A percentile compares a stretch with the other conserved stretches of the same genome.
These are phyloP conservation scores for Percina caprodes DNA, from an alignment of 2,113 vertebrate genomes.

Conservation along the genomic window DNA sequence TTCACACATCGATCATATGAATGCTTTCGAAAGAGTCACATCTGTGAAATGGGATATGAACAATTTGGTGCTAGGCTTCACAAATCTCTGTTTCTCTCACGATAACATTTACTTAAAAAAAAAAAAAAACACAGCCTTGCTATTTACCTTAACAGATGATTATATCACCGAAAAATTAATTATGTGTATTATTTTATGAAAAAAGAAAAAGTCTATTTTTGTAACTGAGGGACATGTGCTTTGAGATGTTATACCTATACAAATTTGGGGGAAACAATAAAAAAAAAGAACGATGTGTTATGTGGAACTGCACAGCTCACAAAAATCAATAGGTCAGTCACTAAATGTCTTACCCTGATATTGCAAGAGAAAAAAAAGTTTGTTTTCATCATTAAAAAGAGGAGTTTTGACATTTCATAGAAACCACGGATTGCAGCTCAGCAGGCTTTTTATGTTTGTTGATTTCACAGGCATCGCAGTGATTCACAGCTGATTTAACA, in stretches of 20 bases:
- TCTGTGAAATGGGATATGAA: constrained; percentile 37
- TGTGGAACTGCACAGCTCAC: constrained; percentile 65
- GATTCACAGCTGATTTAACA: not conserved
- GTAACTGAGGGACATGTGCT: constrained; percentile 82
- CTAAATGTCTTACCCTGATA: constrained; percentile 73
- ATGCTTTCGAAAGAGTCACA: constrained; percentile 12
- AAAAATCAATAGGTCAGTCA: constrained; percentile 61
- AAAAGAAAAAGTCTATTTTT: constrained; percentile 86
- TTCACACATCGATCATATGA: constrained; percentile 14
- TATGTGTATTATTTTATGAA: constrained; percentile 85
- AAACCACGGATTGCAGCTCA: constrained; percentile 23
- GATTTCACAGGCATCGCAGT: constrained; percentile 17
- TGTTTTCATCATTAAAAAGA: constrained; percentile 46
- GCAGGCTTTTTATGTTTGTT: not conserved
- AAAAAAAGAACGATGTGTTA: constrained; percentile 30
- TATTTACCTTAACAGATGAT: constrained; percentile 84
- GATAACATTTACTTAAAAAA: constrained; percentile 70
- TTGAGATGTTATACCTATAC: constrained; percentile 73
- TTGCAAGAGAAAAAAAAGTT: constrained; percentile 52
- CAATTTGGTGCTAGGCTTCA: constrained; percentile 82
- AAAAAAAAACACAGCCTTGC: constrained; percentile 78
- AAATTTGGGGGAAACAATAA: constrained; percentile 32
- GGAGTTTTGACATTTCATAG: constrained; percentile 41
- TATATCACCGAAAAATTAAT: constrained; percentile 79
- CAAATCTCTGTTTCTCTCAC: constrained; percentile 62